phyloP scores from a whole-genome alignment of 1,140 invertebrate species.

The Tribolium madens region DNA sequence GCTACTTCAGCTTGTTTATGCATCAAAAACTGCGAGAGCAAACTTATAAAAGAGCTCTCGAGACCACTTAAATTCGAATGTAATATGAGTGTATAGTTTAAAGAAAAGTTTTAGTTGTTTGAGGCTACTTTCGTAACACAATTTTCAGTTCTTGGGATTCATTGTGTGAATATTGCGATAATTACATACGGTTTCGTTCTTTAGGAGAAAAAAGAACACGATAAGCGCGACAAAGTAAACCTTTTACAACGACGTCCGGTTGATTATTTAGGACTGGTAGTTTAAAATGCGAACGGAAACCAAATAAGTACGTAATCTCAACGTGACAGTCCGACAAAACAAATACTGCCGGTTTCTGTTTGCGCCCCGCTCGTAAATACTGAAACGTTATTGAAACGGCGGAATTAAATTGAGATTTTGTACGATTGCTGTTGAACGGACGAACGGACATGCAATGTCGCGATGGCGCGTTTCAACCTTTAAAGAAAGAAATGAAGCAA shows the following conservation, averaged over 20 bases:
- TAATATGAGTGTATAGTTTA: slow-evolving; percentile 34
- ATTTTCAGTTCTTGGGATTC: not conserved
- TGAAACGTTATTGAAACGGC: slow-evolving; percentile 44
- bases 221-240: slow-evolving; percentile 35
- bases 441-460: slow-evolving; percentile 27
- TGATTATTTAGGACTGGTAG: slow-evolving; percentile 38
- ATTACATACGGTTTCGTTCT: slow-evolving; percentile 19
- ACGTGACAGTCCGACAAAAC: slow-evolving; percentile 42
- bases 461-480: slow-evolving; percentile 10
- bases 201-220: slow-evolving; percentile 16
- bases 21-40: slow-evolving; percentile 12
- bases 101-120: slow-evolving; percentile 18
- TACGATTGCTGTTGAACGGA: slow-evolving; percentile 28
- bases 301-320: slow-evolving; percentile 45
- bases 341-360: slow-evolving; percentile 42
- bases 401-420: slow-evolving; percentile 44
- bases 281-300: slow-evolving; percentile 40
- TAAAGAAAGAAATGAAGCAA: not conserved
- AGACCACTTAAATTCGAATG: slow-evolving; percentile 35
- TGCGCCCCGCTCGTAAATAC: slow-evolving; percentile 42
- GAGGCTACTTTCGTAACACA: not conserved
- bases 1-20: slow-evolving; percentile 16
- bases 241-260: slow-evolving; percentile 36
- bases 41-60: slow-evolving; percentile 24
- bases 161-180: slow-evolving; percentile 6